phyloP scores from a whole-genome alignment of 1,140 invertebrate species.

The Kradibia gibbosae region DNA sequence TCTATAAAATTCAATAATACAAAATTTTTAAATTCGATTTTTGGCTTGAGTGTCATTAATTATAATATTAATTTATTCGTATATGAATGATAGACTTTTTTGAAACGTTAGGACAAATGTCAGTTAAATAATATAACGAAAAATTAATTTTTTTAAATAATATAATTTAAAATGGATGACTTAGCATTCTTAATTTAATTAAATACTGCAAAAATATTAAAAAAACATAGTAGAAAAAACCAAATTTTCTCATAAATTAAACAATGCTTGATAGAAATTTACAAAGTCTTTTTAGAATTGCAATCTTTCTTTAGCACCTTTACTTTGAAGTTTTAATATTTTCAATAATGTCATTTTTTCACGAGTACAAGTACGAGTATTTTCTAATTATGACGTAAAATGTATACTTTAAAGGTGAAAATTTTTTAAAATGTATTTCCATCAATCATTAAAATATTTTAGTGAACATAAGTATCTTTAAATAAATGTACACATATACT shows the following conservation, averaged over 20 bases:
- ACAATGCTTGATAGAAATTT: neutral
- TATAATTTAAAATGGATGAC: too few species aligned
- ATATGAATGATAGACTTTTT: too few species aligned
- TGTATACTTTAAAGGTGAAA: neutral
- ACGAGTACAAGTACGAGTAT: neutral
- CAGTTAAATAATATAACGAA: too few species aligned
- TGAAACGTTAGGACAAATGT: too few species aligned
- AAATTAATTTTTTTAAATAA: too few species aligned
- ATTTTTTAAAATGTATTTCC: conserved; percentile 2
- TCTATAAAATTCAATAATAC: too few species aligned
- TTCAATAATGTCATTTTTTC: neutral
- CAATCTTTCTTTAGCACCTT: neutral
- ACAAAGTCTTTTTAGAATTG: neutral
- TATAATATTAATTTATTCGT: too few species aligned
- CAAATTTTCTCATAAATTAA: neutral
- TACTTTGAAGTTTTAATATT: conserved; percentile 3
- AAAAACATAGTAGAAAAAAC: neutral
- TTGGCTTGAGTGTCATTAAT: too few species aligned
- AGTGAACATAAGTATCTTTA: conserved; percentile 20
- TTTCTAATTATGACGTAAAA: neutral
- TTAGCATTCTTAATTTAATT: too few species aligned
- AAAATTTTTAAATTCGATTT: too few species aligned
- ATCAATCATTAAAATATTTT: conserved; percentile 4
- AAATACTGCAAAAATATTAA: neutral
- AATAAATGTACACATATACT: neutral